Evolutionary conservation across 2,888 invertebrate species (phyloP).

Genomic region (Ophion ventricosus): DNA sequence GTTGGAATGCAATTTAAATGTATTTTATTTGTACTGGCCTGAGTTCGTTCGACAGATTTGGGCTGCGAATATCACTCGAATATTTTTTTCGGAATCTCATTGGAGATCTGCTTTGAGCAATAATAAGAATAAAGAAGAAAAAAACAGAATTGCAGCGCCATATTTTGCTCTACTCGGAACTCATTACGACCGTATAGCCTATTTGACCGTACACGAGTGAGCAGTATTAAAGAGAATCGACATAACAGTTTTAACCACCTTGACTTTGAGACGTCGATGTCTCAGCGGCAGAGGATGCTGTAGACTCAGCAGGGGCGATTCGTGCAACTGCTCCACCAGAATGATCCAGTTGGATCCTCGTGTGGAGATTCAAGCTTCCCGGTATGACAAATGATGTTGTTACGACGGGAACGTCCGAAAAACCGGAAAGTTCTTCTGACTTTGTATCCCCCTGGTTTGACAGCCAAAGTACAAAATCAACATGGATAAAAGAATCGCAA

Average conservation of each 20-base stretch:
- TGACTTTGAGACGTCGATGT: constrained; percentile 58
- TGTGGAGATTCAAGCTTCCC: constrained; percentile 61
- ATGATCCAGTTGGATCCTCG: constrained; percentile 61
- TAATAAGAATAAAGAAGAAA: too few relatives aligned
- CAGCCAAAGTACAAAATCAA: constrained; percentile 1
- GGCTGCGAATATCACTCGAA: too few relatives aligned
- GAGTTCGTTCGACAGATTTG: too few relatives aligned
- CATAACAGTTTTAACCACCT: constrained; percentile 9
- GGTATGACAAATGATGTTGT: constrained; percentile 65
- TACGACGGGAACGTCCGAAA: constrained; percentile 57
- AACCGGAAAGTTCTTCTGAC: constrained; percentile 13
- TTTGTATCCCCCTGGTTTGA: constrained; percentile 6
- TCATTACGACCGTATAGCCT: not conserved
- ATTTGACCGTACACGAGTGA: not conserved
- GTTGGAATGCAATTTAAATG: not conserved
- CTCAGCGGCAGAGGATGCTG: constrained; percentile 8
- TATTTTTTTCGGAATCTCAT: too few relatives aligned
- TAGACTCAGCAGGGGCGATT: constrained; percentile 35
- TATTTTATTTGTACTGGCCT: not conserved
- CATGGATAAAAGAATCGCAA: not conserved
- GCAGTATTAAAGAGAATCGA: not conserved
- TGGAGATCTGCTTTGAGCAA: too few relatives aligned
- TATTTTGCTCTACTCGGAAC: not conserved
- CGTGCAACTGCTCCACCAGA: constrained; percentile 35
- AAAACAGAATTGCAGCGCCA: too few relatives aligned